Evolutionary conservation across 2,888 invertebrate genomes (phyloP).

Genomic region (Hylaea fasciaria): DNA sequence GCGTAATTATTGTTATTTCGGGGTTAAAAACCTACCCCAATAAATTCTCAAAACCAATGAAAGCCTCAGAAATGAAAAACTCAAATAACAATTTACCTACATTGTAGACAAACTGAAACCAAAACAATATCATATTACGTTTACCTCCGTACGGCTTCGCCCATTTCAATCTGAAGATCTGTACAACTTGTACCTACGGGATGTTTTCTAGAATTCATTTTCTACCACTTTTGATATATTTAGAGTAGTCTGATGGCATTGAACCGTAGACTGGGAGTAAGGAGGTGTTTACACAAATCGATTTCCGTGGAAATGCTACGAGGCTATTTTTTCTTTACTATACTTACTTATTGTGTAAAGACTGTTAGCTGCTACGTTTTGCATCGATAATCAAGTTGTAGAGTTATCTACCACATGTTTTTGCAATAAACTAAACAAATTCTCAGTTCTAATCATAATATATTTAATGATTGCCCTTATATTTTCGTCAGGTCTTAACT

Average conservation of each 20-base stretch:
- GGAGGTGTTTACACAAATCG: slow-evolving; percentile 26
- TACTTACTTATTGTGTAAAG: background rate
- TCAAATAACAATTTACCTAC: too few relatives aligned
- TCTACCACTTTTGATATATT: slow-evolving; percentile 53
- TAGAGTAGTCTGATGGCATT: slow-evolving; percentile 64
- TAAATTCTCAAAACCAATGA: background rate
- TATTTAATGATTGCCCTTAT: too few relatives aligned
- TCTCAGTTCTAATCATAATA: too few relatives aligned
- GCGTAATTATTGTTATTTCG: too few relatives aligned
- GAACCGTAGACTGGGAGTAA: slow-evolving; percentile 59
- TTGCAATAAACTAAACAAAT: too few relatives aligned
- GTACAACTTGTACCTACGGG: slow-evolving; percentile 18
- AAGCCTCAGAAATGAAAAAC: background rate
- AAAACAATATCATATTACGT: slow-evolving; percentile 37
- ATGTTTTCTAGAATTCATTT: slow-evolving; percentile 54
- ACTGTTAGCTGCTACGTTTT: too few relatives aligned
- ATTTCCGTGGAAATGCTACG: background rate
- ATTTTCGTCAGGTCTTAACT: too few relatives aligned
- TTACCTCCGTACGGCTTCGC: slow-evolving; percentile 3
- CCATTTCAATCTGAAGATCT: slow-evolving; percentile 35
- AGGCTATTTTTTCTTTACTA: background rate
- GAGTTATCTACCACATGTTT: too few relatives aligned
- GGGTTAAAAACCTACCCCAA: too few relatives aligned
- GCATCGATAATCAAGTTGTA: too few relatives aligned
- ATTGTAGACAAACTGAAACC: background rate